Conservation (phyloP, 2,797 vertebrate species). For the Tangara arthus region DNA sequence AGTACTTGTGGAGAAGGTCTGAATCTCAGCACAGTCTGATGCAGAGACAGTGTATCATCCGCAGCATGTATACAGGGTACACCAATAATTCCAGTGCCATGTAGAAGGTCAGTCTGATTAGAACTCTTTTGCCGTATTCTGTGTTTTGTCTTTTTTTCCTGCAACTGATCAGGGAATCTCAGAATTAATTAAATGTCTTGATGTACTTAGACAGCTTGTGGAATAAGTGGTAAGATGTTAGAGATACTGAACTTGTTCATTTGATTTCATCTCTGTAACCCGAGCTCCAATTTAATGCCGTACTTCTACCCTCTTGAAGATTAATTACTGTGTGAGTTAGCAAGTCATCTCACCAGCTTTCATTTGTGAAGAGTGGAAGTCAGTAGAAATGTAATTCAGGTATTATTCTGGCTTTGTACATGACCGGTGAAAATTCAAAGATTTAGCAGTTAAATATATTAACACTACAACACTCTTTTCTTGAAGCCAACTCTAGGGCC, state of each 20-base stretch:
- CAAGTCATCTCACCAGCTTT: conserved; percentile 58
- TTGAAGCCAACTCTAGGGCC: not conserved
- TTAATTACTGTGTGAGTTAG: conserved; percentile 73
- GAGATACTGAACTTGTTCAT: conserved; percentile 70
- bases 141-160: conserved; percentile 48
- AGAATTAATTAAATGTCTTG: conserved; percentile 75
- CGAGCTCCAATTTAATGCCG: conserved; percentile 72
- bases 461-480: not conserved
- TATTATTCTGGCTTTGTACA: conserved; percentile 24
- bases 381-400: conserved; percentile 37
- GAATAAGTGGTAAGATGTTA: conserved; percentile 66
- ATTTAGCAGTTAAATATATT: conserved; percentile 17
- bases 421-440: conserved; percentile 15
- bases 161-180: conserved; percentile 56
- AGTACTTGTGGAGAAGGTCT: not conserved
- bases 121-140: conserved; percentile 40
- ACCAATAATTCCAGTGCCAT: conserved; percentile 11
- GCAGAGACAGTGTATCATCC: not conserved
- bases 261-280: conserved; percentile 72
- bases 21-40: not conserved
- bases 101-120: conserved; percentile 42
- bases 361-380: conserved; percentile 42
- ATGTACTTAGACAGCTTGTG: conserved; percentile 60
- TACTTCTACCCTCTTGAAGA: conserved; percentile 70
- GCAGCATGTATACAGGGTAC: not conserved